Evolutionary conservation across 2,797 vertebrate species (phyloP).

Genomic region (Amphiprion clarkii): DNA sequence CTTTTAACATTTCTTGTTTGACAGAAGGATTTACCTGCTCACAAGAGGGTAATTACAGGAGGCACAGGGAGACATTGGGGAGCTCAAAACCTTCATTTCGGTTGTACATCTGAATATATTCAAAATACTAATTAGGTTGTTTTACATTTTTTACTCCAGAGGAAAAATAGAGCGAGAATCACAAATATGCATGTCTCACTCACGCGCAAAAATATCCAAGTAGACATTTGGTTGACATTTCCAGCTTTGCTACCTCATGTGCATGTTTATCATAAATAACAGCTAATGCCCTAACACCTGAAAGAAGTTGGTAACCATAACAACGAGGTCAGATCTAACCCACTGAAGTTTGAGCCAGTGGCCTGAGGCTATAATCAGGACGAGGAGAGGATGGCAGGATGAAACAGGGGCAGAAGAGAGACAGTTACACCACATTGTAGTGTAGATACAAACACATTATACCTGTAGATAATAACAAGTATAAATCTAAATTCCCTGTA

Average conservation of each 20-base stretch:
- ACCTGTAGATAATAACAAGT: slow-evolving; percentile 7
- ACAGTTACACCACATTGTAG: slow-evolving; percentile 2
- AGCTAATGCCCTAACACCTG: slow-evolving; percentile 54
- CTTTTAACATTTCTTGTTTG: background rate
- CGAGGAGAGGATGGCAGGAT: slow-evolving; percentile 18
- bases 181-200: background rate
- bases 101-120: background rate
- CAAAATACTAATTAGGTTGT: background rate
- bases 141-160: slow-evolving; percentile 4
- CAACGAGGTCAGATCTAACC: slow-evolving; percentile 56
- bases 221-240: slow-evolving; percentile 35
- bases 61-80: too few species aligned
- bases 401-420: slow-evolving; percentile 10
- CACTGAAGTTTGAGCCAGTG: slow-evolving; percentile 43
- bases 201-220: slow-evolving; percentile 19
- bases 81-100: background rate
- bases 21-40: background rate
- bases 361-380: slow-evolving; percentile 27
- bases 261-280: slow-evolving; percentile 61
- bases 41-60: background rate
- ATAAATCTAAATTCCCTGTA: slow-evolving; percentile 35
- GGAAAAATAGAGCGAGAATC: background rate
- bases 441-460: slow-evolving; percentile 9
- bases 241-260: slow-evolving; percentile 31
- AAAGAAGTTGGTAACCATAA: slow-evolving; percentile 62